phyloP scores from a whole-genome alignment of 2,797 vertebrate genomes.

The Rallus crepitans region DNA sequence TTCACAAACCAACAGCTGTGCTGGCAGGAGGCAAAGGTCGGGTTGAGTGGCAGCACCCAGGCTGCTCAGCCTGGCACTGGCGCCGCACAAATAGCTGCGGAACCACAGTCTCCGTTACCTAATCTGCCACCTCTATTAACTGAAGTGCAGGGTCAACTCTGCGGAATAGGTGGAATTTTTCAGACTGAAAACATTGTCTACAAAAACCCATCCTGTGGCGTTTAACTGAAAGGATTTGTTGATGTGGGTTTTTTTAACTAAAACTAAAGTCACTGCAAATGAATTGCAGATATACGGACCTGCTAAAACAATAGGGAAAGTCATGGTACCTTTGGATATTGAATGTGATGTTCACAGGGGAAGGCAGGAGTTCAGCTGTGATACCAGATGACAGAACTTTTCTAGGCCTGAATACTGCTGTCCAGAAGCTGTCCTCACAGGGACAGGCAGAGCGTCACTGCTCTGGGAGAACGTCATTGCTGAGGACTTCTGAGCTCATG shows the following conservation, averaged over 20 bases:
- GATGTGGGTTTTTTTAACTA: neutral
- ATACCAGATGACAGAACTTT: neutral
- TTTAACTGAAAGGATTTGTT: neutral
- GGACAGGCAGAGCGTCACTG: neutral
- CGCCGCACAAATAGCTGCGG: constrained; percentile 55
- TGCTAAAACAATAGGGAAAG: neutral
- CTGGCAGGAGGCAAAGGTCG: constrained; percentile 51
- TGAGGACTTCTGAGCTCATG: neutral
- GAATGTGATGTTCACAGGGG: neutral
- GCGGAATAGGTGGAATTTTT: constrained; percentile 23
- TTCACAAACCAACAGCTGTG: constrained; percentile 51
- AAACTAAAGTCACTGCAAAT: neutral
- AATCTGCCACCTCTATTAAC: constrained; percentile 39
- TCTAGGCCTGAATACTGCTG: neutral
- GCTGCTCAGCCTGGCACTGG: constrained; percentile 34
- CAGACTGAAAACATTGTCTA: constrained; percentile 14
- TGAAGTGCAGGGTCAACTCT: constrained; percentile 32
- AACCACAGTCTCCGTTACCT: constrained; percentile 55
- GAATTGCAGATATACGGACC: neutral
- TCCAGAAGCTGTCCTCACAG: neutral
- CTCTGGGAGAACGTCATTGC: neutral
- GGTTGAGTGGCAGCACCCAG: constrained; percentile 52
- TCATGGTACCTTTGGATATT: neutral
- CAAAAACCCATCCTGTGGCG: neutral
- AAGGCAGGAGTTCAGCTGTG: neutral